These are phyloP conservation scores for Triplophysa yarkandensis DNA, from an alignment of 2,797 vertebrate genomes.

Conservation along the genomic window DNA sequence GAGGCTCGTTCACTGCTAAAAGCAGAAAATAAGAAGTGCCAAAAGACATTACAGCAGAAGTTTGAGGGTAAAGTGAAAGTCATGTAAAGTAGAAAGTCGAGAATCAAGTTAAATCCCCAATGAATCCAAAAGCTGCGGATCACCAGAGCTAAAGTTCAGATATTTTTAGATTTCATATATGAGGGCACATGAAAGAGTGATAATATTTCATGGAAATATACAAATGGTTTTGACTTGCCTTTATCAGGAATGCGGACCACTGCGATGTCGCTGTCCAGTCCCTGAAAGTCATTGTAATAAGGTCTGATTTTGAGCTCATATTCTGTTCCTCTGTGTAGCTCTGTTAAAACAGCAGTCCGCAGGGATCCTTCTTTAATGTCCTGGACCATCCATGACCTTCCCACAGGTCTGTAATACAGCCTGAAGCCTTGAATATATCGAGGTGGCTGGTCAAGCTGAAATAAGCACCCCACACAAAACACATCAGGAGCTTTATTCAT, in stretches of 20 bases:
- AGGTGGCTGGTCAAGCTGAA: conserved; percentile 82
- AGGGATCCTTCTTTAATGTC: conserved; percentile 77
- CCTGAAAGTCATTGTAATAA: conserved; percentile 87
- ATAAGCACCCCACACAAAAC: conserved; percentile 27
- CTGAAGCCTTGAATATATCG: conserved; percentile 87
- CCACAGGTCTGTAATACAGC: conserved; percentile 82
- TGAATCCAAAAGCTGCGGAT: too few species aligned
- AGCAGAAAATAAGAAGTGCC: conserved; percentile 41
- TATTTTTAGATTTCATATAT: too few species aligned
- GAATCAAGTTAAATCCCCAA: neutral
- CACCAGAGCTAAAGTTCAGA: too few species aligned
- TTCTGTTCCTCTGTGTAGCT: conserved; percentile 79
- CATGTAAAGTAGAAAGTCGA: conserved; percentile 14
- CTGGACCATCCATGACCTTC: conserved; percentile 81
- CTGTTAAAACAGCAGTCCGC: conserved; percentile 74
- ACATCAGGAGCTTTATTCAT: conserved; percentile 7
- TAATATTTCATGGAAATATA: too few species aligned
- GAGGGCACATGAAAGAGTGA: too few species aligned
- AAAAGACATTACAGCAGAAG: conserved; percentile 17
- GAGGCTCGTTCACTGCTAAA: conserved; percentile 83
- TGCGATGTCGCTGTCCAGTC: conserved; percentile 83
- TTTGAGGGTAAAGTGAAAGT: conserved; percentile 19
- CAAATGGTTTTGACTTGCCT: too few species aligned
- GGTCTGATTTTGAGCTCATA: conserved; percentile 93
- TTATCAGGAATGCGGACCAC: conserved; percentile 82